Evolutionary conservation across 2,797 vertebrate species (phyloP).

Genomic region (Anniella stebbinsi): DNA sequence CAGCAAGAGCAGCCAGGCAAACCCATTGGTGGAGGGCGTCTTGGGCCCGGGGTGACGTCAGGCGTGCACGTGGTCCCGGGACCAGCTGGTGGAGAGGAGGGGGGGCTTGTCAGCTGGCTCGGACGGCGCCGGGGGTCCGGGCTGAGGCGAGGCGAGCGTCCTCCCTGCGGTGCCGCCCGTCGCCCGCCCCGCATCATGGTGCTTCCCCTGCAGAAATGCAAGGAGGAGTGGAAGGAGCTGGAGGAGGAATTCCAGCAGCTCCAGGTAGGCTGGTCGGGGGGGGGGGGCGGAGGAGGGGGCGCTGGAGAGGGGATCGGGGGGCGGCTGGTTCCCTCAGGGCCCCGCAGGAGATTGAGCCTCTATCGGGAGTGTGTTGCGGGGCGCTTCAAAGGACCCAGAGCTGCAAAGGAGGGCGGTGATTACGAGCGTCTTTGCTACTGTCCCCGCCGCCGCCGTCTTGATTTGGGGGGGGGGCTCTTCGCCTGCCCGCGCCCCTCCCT

Average conservation of each 20-base stretch:
- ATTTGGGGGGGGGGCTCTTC: background rate
- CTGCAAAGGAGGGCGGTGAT: too few relatives aligned
- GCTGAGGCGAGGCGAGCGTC: accelerated
- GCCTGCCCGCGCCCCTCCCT: accelerated
- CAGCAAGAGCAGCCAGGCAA: background rate
- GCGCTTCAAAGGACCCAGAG: too few relatives aligned
- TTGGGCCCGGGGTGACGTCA: slow-evolving; percentile 65
- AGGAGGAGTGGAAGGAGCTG: slow-evolving; percentile 89
- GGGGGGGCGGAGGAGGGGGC: background rate
- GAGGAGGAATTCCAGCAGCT: slow-evolving; percentile 92
- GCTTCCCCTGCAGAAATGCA: slow-evolving; percentile 81
- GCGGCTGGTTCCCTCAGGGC: too few relatives aligned
- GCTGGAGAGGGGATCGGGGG: too few relatives aligned
- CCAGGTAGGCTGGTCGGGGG: slow-evolving; percentile 77
- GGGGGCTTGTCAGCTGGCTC: slow-evolving; percentile 10
- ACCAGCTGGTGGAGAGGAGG: slow-evolving; percentile 42
- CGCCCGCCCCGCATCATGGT: slow-evolving; percentile 81
- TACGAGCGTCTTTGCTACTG: too few relatives aligned
- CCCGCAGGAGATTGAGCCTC: too few relatives aligned
- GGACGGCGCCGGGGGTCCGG: background rate
- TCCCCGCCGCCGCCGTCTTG: too few relatives aligned
- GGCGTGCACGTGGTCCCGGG: slow-evolving; percentile 69
- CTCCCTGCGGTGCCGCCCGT: background rate
- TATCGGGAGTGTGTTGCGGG: too few relatives aligned
- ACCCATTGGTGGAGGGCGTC: too few relatives aligned